A percentile compares a stretch with the other conserved stretches of the same genome.
These are phyloP conservation scores for Sinocyclocheilus anshuiensis DNA, from an alignment of 2,113 vertebrate species.

Conservation along the genomic window DNA sequence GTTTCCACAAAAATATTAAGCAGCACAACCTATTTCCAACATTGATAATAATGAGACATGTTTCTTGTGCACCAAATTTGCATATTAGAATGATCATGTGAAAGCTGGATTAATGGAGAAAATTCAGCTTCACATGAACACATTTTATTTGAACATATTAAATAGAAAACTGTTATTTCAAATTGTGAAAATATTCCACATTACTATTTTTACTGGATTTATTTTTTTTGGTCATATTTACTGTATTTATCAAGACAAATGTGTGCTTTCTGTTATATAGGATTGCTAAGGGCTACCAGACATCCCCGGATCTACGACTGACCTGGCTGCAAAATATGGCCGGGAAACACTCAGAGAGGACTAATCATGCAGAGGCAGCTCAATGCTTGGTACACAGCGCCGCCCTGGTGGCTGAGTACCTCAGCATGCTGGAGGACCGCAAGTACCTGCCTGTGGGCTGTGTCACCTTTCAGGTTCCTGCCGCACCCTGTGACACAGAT, in stretches of 20 bases:
- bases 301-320: conserved; percentile 91
- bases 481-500: background rate
- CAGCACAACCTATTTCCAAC: background rate
- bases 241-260: background rate
- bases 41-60: background rate
- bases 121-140: background rate
- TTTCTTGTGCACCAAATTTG: background rate
- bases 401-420: conserved; percentile 95
- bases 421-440: conserved; percentile 98
- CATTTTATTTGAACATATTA: background rate
- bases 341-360: conserved; percentile 94
- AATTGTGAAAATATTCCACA: background rate
- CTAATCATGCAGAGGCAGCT: conserved; percentile 94
- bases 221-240: background rate
- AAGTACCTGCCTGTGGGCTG: conserved; percentile 98
- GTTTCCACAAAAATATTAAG: background rate
- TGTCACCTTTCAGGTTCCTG: conserved; percentile 92
- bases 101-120: background rate
- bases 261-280: conserved; percentile 65
- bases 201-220: background rate
- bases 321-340: conserved; percentile 99
- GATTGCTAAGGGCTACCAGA: conserved; percentile 98
- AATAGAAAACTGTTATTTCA: background rate
- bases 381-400: conserved; percentile 98
- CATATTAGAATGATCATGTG: background rate